Conservation (phyloP, 2,113 vertebrate species). For the Nothoprocta pentlandii region DNA sequence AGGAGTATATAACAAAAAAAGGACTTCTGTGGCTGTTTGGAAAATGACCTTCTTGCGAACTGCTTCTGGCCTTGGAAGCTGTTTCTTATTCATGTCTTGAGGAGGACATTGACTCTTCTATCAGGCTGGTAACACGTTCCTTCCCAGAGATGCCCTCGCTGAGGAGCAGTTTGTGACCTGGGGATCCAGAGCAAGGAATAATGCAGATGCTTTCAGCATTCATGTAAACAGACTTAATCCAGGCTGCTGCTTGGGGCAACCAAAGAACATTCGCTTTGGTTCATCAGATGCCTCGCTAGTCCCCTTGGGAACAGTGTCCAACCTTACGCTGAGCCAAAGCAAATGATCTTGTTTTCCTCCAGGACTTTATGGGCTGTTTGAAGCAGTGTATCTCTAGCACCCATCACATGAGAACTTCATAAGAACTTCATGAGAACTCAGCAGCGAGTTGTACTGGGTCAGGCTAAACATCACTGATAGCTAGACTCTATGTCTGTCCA, state of each 20-base stretch:
- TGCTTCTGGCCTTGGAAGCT: not conserved
- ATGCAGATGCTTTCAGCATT: not conserved
- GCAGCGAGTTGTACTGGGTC: not conserved
- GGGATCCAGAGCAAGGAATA: not conserved
- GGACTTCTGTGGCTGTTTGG: not conserved
- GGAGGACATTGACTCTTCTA: not conserved
- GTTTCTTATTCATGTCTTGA: not conserved
- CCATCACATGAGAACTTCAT: not conserved
- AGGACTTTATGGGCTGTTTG: not conserved
- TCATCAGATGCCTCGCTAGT: not conserved
- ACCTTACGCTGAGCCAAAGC: not conserved
- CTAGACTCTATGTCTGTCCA: not conserved
- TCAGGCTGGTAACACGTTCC: not conserved
- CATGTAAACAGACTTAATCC: not conserved
- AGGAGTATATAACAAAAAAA: not conserved
- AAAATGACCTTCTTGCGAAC: not conserved
- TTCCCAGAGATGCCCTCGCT: not conserved
- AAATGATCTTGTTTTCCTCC: not conserved
- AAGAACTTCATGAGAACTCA: not conserved
- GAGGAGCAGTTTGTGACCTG: not conserved
- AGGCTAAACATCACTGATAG: not conserved
- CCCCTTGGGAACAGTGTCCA: not conserved
- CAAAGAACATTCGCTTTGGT: not conserved
- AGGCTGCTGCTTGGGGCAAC: not conserved
- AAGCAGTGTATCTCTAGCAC: not conserved